Conservation (phyloP, 2,888 invertebrate species). For the Anoplius nigerrimus region DNA sequence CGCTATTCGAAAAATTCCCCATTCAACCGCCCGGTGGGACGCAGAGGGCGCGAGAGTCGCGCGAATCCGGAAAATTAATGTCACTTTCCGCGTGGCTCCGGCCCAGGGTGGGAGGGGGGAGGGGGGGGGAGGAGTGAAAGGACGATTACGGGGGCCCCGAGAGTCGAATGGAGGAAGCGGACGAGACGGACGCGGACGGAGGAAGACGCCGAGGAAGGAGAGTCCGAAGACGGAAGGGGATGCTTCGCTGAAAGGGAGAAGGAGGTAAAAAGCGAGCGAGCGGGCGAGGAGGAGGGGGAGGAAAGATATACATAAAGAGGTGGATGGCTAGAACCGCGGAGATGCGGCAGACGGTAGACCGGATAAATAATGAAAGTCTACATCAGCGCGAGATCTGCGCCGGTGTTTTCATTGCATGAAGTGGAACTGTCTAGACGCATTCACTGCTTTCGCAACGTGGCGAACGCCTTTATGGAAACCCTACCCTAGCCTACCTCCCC, state of each 20-base stretch:
- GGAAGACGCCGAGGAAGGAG: neutral
- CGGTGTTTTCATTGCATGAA: conserved; percentile 67
- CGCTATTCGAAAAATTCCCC: too few species aligned
- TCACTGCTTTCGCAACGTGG: conserved; percentile 57
- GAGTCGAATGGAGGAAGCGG: neutral
- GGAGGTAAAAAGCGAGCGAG: neutral
- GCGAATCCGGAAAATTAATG: conserved; percentile 5
- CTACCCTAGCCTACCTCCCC: neutral
- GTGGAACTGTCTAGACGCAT: conserved; percentile 70
- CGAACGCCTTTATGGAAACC: conserved; percentile 57
- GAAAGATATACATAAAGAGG: neutral
- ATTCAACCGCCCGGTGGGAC: too few species aligned
- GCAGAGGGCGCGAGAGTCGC: too few species aligned
- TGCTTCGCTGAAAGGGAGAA: neutral
- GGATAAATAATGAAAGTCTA: conserved; percentile 58
- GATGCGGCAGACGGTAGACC: conserved; percentile 31
- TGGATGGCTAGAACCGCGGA: conserved; percentile 14
- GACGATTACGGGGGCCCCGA: neutral
- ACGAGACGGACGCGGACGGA: neutral
- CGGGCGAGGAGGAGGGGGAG: neutral
- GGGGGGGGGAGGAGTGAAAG: too few species aligned
- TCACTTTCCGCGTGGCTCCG: neutral
- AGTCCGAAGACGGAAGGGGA: too few species aligned
- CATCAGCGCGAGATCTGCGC: conserved; percentile 55
- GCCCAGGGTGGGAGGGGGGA: too few species aligned